Conservation (phyloP, 2,797 vertebrate species). For the Gallirallus australis region DNA sequence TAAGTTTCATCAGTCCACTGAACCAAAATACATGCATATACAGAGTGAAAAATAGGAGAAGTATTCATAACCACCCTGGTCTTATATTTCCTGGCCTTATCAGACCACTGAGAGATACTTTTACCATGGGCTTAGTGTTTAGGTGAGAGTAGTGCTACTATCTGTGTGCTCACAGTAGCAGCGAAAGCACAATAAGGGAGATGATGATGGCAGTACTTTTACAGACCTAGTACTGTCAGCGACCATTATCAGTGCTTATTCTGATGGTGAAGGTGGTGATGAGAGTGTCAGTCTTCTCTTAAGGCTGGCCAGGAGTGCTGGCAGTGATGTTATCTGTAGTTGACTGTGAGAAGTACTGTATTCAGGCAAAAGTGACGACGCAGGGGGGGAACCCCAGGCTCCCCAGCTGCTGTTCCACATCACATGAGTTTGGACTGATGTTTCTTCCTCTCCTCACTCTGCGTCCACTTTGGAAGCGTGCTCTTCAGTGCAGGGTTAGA, state of each 20-base stretch:
- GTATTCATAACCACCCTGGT: background rate
- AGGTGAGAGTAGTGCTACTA: background rate
- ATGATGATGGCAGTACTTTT: background rate
- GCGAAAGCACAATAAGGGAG: background rate
- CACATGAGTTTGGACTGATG: background rate
- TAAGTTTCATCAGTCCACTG: background rate
- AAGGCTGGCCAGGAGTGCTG: background rate
- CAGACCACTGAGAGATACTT: background rate
- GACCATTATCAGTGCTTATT: background rate
- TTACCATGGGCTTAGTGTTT: background rate
- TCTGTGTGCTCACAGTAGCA: background rate
- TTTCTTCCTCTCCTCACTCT: background rate
- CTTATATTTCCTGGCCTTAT: background rate
- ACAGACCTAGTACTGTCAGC: background rate
- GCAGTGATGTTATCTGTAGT: background rate
- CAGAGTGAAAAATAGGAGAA: background rate
- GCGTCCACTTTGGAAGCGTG: background rate
- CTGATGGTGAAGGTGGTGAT: background rate
- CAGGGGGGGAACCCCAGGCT: background rate
- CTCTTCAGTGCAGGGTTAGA: background rate
- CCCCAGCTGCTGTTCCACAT: background rate
- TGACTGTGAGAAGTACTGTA: background rate
- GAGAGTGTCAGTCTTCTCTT: background rate
- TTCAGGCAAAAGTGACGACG: background rate
- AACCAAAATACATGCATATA: background rate